Evolutionary conservation across 2,797 vertebrate species (phyloP).

Genomic region (Caiman crocodilus): DNA sequence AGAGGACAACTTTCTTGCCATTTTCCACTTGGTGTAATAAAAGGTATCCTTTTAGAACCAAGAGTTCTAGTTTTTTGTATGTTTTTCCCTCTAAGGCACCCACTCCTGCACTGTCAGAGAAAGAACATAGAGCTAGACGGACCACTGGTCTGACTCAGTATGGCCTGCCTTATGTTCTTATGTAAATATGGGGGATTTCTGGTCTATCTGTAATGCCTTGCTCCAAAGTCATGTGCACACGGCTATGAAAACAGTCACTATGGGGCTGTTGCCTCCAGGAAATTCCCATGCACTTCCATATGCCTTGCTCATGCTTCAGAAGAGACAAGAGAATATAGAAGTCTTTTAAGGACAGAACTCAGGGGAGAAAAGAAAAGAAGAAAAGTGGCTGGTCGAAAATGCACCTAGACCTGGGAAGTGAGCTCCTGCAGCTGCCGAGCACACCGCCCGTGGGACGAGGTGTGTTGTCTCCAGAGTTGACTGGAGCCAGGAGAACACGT

Average conservation of each 20-base stretch:
- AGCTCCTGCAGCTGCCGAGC: slow-evolving; percentile 70
- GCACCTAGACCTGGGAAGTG: slow-evolving; percentile 70
- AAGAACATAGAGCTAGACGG: no score
- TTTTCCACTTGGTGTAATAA: no score
- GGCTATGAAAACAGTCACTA: background rate
- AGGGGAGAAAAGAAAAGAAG: background rate
- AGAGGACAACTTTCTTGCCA: no score
- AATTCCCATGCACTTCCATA: slow-evolving; percentile 42
- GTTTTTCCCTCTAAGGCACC: no score
- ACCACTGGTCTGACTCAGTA: background rate
- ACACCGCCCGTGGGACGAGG: slow-evolving; percentile 67
- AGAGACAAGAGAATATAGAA: slow-evolving; percentile 56
- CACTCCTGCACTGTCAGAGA: no score
- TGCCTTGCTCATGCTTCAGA: slow-evolving; percentile 2
- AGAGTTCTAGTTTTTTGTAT: no score
- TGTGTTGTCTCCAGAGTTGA: slow-evolving; percentile 35
- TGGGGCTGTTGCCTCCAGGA: slow-evolving; percentile 42
- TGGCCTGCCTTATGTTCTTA: background rate
- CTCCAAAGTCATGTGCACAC: slow-evolving; percentile 23
- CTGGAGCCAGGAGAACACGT: background rate
- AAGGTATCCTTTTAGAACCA: no score
- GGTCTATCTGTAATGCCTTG: slow-evolving; percentile 21
- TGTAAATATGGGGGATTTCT: background rate
- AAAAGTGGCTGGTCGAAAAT: slow-evolving; percentile 70
- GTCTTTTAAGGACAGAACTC: slow-evolving; percentile 36